Conservation (phyloP, 2,888 invertebrate genomes). For the Acleris sparsana region DNA sequence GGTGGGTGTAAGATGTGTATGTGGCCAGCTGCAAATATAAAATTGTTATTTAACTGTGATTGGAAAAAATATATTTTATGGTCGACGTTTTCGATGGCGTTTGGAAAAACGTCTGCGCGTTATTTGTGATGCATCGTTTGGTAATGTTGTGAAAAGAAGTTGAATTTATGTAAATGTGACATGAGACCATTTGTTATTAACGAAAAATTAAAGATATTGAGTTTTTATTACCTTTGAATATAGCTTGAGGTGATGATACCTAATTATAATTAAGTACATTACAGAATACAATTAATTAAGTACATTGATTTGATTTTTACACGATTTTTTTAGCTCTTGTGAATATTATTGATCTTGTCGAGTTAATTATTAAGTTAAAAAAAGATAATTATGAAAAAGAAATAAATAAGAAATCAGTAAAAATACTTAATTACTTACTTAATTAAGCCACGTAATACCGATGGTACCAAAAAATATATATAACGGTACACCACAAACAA, state of each 20-base stretch:
- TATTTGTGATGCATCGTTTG: constrained; percentile 25
- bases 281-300: too few relatives aligned
- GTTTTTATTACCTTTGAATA: neutral
- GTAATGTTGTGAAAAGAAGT: constrained; percentile 13
- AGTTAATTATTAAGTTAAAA: too few relatives aligned
- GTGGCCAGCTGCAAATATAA: neutral
- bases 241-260: too few relatives aligned
- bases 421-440: too few relatives aligned
- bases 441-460: too few relatives aligned
- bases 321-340: too few relatives aligned
- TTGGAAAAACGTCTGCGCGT: neutral
- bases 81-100: constrained; percentile 1
- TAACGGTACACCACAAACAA: neutral
- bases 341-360: too few relatives aligned
- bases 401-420: too few relatives aligned
- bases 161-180: constrained; percentile 22
- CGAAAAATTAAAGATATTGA: neutral
- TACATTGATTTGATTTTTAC: too few relatives aligned
- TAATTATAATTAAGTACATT: too few relatives aligned
- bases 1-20: neutral
- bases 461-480: neutral
- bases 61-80: constrained; percentile 16
- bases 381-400: too few relatives aligned
- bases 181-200: neutral
- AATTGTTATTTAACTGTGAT: constrained; percentile 6